Evolutionary conservation across 2,113 vertebrate species (phyloP).

Genomic region (Phyllostomus hastatus): DNA sequence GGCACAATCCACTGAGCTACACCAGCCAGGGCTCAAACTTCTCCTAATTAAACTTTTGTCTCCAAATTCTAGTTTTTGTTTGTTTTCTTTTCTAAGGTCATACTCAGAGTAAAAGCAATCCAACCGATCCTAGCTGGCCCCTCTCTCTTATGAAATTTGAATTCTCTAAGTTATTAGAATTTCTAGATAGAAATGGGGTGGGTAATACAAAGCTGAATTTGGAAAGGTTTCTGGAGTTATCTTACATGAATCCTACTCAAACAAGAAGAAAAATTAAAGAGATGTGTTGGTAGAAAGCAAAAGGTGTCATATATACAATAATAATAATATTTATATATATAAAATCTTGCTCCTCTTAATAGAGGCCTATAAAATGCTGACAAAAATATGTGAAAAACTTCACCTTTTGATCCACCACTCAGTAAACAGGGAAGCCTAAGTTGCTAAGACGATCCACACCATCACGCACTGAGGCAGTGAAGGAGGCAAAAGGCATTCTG

Average conservation of each 20-base stretch:
- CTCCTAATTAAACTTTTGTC: neutral
- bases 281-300: slow-evolving; percentile 1
- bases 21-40: neutral
- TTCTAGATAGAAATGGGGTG: neutral
- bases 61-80: neutral
- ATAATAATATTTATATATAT: neutral
- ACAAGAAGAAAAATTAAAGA: slow-evolving; percentile 23
- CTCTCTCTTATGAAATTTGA: neutral
- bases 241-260: slow-evolving; percentile 32
- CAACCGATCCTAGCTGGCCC: neutral
- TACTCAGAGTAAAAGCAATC: neutral
- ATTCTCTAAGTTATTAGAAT: neutral
- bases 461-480: neutral
- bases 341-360: neutral
- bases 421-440: neutral
- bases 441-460: neutral
- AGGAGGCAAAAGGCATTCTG: neutral
- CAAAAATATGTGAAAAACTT: neutral
- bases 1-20: too few species aligned
- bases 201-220: neutral
- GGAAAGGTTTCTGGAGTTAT: slow-evolving; percentile 9
- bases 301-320: neutral
- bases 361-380: neutral
- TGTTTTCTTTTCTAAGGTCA: neutral
- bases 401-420: neutral